phyloP scores from a whole-genome alignment of 2,797 vertebrate genomes.

The Coracias cyanogaster region DNA sequence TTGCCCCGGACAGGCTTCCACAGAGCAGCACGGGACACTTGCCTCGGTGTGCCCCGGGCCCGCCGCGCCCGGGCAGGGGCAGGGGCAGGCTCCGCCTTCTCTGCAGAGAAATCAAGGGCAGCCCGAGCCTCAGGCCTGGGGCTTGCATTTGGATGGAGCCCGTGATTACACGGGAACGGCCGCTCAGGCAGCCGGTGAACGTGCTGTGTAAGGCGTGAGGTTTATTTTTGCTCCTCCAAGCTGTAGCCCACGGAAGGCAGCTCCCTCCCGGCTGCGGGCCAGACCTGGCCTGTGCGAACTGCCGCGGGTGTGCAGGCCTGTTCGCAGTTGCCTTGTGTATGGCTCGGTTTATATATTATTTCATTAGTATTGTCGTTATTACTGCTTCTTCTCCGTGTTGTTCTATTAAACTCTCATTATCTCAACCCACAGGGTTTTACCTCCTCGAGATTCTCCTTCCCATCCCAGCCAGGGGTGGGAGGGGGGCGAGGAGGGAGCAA shows the following conservation, averaged over 20 bases:
- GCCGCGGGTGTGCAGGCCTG: no score
- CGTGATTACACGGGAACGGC: background rate
- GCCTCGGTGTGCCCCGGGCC: background rate
- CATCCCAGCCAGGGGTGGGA: no score
- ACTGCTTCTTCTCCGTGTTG: no score
- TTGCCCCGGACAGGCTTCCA: background rate
- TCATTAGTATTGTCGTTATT: no score
- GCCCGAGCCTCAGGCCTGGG: background rate
- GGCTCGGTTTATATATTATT: no score
- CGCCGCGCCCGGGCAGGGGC: no score
- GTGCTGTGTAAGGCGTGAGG: fast-evolving
- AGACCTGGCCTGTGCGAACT: fast-evolving
- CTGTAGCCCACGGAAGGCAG: fast-evolving
- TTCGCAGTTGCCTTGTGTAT: no score
- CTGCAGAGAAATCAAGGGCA: background rate
- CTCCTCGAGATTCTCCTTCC: no score
- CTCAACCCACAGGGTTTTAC: no score
- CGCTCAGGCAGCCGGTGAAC: background rate
- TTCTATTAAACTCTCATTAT: no score
- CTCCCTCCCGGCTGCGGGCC: fast-evolving
- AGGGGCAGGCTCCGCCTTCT: background rate
- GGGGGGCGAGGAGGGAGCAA: no score
- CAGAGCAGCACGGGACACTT: background rate
- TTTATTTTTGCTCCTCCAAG: background rate
- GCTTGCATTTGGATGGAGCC: background rate